Conservation (phyloP, 2,113 vertebrate genomes). For the Salminus brasiliensis region DNA sequence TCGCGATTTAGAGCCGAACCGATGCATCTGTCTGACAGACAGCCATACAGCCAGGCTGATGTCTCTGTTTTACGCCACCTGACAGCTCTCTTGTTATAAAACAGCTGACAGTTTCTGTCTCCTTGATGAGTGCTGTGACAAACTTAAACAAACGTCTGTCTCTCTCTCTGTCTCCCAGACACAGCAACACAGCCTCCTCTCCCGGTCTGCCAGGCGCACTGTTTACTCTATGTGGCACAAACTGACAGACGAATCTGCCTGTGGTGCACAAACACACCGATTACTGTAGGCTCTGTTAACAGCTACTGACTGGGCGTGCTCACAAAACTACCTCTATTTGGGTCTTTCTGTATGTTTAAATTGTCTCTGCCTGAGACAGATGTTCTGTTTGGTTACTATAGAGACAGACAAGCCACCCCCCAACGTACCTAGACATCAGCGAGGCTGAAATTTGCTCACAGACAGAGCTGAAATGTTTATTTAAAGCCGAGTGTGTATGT, state of each 20-base stretch:
- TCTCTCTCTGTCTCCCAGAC: background rate
- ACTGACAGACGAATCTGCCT: background rate
- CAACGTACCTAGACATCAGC: background rate
- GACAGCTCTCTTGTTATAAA: background rate
- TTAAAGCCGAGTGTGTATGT: slow-evolving; percentile 15
- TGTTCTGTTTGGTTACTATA: slow-evolving; percentile 11
- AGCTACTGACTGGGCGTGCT: background rate
- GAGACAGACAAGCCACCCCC: slow-evolving; percentile 14
- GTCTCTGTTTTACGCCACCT: background rate
- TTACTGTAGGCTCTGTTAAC: background rate
- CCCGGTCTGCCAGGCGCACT: background rate
- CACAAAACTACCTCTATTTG: background rate
- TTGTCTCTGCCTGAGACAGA: slow-evolving; percentile 6
- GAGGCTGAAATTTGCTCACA: slow-evolving; percentile 9
- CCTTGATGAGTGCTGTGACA: background rate
- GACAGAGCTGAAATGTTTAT: background rate
- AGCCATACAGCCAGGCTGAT: background rate
- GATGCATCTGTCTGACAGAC: background rate
- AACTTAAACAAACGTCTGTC: background rate
- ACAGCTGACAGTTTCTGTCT: background rate
- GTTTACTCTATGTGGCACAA: slow-evolving; percentile 12
- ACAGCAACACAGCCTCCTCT: background rate
- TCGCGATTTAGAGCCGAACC: background rate
- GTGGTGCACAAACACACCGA: background rate
- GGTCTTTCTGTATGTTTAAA: background rate